Evolutionary conservation across 2,113 vertebrate species (phyloP).

Genomic region (Acrocephalus arundinaceus): DNA sequence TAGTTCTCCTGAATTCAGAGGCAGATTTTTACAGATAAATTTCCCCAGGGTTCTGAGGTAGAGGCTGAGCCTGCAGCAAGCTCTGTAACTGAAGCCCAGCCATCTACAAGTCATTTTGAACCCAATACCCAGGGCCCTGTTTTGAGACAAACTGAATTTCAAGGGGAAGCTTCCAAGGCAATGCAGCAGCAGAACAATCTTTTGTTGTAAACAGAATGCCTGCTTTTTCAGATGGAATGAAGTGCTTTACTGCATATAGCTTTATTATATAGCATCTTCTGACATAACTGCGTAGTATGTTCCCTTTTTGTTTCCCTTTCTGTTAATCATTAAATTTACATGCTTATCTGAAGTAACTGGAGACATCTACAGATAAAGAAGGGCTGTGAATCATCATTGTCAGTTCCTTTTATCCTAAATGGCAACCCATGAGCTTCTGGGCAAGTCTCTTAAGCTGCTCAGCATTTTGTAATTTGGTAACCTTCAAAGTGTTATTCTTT

Average conservation of each 20-base stretch:
- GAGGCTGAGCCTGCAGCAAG: neutral
- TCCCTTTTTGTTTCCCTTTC: neutral
- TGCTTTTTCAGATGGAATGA: neutral
- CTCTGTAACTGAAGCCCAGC: neutral
- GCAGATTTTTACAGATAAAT: neutral
- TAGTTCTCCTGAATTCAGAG: neutral
- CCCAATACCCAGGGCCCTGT: neutral
- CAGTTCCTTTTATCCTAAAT: neutral
- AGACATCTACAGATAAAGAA: neutral
- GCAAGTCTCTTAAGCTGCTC: neutral
- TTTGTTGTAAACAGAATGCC: neutral
- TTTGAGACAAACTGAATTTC: neutral
- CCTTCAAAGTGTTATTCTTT: neutral
- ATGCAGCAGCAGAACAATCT: neutral
- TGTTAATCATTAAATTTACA: slow-evolving; percentile 10
- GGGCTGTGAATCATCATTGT: neutral
- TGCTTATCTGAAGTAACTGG: neutral
- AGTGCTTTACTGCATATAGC: neutral
- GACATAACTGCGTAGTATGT: neutral
- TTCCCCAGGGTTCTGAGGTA: neutral
- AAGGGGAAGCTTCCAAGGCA: neutral
- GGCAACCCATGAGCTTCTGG: neutral
- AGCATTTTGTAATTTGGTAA: neutral
- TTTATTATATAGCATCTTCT: neutral
- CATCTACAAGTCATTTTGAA: neutral